Base-by-base conservation (phyloP, 1,140 invertebrate genomes). In the Portunus trituberculatus region DNA sequence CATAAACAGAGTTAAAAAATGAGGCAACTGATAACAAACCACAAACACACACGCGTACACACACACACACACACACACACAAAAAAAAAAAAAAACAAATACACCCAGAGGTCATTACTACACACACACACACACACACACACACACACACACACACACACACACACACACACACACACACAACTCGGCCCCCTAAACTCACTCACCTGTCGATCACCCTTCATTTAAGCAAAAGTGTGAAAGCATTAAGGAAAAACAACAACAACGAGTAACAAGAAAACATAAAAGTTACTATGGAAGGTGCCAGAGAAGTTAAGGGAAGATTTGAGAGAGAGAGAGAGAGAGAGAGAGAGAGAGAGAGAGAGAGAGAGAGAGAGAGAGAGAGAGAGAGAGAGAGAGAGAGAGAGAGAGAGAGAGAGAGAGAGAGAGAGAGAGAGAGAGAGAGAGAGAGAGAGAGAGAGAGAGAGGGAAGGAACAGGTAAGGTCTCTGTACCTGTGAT, bases 111-210 rank as follows among this genome's bases (percentile, higher is more conserved):
- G 87, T 14, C 32, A 39, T n/a, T 28, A 90, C 39, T 29, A 88
- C 86, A 88, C 86, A 88, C 86, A 88, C 86, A 88, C 86, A 88
- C 86, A 88, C 86, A 88, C 86, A 88, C 86, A 88, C 86, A 88
- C 86, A 88, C 86, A 88, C 86, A 88, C 86, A 88, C 86, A 88
- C 86, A 88, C 86, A 88, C 86, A 88, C 86, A 88, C 86, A 88
- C 86, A 88, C 86, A 88, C 86, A 88, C 86, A 88, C 86, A 88
- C 86, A 88, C 86, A 88, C 84, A 87, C 25, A 87, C 6, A 12
- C 3, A 59, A 1, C 52, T 10, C 52, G 12, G 12, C 3, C 12
- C 16, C 16, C 52, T 1, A 10, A 12, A 59, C 52, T 10, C 52
- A 59, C 12, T 20, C 52, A 59, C 52, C 52, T 59, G 16, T 14